A percentile compares a stretch with the other conserved stretches of the same genome.
Conservation (phyloP, 2,113 vertebrate genomes). For the Scolopax mira region DNA sequence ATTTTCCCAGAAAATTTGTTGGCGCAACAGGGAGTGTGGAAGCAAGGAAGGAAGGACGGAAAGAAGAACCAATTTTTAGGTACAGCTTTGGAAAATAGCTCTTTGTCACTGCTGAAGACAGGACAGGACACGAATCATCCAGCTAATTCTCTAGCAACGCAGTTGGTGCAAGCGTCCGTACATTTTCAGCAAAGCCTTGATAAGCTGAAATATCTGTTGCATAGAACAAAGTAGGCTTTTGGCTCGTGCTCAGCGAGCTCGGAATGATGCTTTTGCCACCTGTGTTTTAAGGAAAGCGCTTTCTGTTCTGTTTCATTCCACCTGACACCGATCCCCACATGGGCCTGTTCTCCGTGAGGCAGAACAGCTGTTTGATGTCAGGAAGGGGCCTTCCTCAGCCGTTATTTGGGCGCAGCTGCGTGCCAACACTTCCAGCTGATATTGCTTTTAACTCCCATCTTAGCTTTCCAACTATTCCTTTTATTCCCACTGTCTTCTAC, state of each 20-base stretch:
- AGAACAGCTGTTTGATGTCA: neutral
- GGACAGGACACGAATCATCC: neutral
- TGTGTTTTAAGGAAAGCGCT: neutral
- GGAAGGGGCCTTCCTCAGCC: neutral
- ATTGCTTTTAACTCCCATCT: neutral
- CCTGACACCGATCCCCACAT: neutral
- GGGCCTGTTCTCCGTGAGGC: neutral
- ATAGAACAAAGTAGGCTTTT: neutral
- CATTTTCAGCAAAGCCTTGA: neutral
- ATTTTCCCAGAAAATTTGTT: neutral
- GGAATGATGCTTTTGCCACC: neutral
- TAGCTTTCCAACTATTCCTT: neutral
- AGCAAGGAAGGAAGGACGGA: neutral
- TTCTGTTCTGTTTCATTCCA: conserved; percentile 17
- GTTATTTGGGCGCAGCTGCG: neutral
- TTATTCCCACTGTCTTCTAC: neutral
- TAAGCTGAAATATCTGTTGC: neutral
- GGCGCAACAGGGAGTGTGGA: neutral
- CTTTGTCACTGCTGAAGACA: neutral
- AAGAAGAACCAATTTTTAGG: neutral
- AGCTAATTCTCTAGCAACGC: neutral
- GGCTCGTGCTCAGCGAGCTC: neutral
- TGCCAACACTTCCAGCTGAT: neutral
- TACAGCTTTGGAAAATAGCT: neutral
- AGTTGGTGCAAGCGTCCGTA: neutral